Conservation (phyloP, 1,140 invertebrate genomes). For the Euwallacea similis region DNA sequence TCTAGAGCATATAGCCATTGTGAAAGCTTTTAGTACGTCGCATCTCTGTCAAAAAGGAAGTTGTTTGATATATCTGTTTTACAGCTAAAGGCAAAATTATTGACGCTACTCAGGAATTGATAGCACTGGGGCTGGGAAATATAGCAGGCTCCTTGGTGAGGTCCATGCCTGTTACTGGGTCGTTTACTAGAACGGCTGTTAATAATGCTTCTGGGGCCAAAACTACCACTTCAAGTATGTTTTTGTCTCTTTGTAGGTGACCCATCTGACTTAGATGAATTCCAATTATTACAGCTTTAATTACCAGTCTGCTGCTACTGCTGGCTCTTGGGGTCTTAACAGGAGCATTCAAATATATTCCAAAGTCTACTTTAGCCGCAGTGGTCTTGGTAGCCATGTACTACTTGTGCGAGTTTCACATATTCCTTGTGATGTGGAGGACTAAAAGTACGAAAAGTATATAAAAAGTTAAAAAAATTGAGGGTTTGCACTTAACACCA, state of each 20-base stretch:
- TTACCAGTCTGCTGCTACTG: slow-evolving; percentile 73
- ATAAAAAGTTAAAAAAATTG: not conserved
- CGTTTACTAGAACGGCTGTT: slow-evolving; percentile 86
- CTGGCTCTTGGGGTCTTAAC: slow-evolving; percentile 72
- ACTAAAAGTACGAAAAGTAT: slow-evolving; percentile 70
- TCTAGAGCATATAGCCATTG: slow-evolving; percentile 83
- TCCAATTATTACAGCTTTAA: slow-evolving; percentile 50
- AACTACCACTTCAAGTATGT: slow-evolving; percentile 75
- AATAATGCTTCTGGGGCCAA: slow-evolving; percentile 89
- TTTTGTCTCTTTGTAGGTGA: not conserved
- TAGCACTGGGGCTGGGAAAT: slow-evolving; percentile 82
- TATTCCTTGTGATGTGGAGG: slow-evolving; percentile 76
- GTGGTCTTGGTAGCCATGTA: slow-evolving; percentile 80
- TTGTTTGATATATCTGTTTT: slow-evolving; percentile 1
- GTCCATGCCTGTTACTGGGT: slow-evolving; percentile 87
- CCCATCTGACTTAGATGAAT: not conserved
- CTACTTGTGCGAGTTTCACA: slow-evolving; percentile 76
- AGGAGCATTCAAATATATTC: slow-evolving; percentile 74
- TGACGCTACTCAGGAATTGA: slow-evolving; percentile 83
- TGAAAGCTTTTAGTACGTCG: slow-evolving; percentile 76
- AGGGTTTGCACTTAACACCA: not conserved
- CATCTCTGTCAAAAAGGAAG: not conserved
- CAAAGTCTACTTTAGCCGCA: slow-evolving; percentile 72
- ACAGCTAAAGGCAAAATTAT: slow-evolving; percentile 75
- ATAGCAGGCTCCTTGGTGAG: slow-evolving; percentile 82